Conservation (phyloP, 2,888 invertebrate genomes). For the Eupeodes luniger region DNA sequence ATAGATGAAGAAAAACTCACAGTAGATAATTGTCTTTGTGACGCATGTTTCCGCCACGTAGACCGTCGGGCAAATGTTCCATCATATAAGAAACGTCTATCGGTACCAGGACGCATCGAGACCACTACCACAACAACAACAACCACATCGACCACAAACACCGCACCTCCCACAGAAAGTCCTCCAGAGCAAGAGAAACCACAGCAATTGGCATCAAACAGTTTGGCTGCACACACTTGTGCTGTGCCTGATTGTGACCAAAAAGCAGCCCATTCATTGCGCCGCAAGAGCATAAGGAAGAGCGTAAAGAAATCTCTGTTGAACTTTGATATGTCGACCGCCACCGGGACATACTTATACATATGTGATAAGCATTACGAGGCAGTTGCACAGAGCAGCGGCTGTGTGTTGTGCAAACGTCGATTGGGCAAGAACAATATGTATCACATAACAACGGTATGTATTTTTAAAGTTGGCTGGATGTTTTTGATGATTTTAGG, state of each 20-base stretch:
- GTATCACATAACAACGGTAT: slow-evolving; percentile 88
- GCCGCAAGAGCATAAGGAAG: slow-evolving; percentile 90
- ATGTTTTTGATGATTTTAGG: slow-evolving; percentile 15
- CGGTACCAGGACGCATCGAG: slow-evolving; percentile 81
- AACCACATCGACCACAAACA: neutral
- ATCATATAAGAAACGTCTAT: slow-evolving; percentile 87
- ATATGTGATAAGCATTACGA: slow-evolving; percentile 89
- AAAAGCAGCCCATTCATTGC: slow-evolving; percentile 87
- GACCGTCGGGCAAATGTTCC: slow-evolving; percentile 92
- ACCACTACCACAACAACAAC: slow-evolving; percentile 16
- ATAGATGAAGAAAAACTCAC: slow-evolving; percentile 92
- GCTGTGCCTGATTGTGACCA: slow-evolving; percentile 88
- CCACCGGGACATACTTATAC: slow-evolving; percentile 85
- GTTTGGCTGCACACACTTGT: slow-evolving; percentile 83
- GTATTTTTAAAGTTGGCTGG: slow-evolving; percentile 21
- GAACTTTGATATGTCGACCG: slow-evolving; percentile 88
- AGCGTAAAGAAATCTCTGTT: slow-evolving; percentile 88
- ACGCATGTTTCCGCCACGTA: slow-evolving; percentile 94
- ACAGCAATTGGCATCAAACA: slow-evolving; percentile 41
- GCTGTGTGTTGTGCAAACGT: slow-evolving; percentile 91
- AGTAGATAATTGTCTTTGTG: slow-evolving; percentile 93
- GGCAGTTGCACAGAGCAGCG: slow-evolving; percentile 89
- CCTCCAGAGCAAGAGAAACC: slow-evolving; percentile 77
- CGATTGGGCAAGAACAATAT: slow-evolving; percentile 91
- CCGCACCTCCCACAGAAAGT: neutral